A percentile compares a stretch with the other conserved stretches of the same genome.
Evolutionary conservation across 1,140 invertebrate genomes (phyloP).

Genomic region (Drosophila guanche): DNA sequence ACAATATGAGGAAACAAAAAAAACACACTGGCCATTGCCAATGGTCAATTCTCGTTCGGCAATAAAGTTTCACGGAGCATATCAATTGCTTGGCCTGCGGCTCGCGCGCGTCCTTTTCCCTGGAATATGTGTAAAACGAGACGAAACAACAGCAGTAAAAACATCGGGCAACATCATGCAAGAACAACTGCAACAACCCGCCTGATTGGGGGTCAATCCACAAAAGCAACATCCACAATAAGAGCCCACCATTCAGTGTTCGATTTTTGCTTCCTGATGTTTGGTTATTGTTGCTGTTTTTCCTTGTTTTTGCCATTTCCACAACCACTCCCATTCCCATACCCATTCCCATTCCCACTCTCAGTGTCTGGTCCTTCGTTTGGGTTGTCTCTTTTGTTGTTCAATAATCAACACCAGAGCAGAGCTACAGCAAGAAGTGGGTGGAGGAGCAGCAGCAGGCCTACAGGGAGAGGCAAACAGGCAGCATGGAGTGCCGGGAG

Average conservation of each 20-base stretch:
- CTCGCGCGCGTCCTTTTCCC: conserved; percentile 14
- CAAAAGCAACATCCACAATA: conserved; percentile 48
- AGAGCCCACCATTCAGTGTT: conserved; percentile 20
- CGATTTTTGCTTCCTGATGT: conserved; percentile 37
- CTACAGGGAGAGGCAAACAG: too few species aligned
- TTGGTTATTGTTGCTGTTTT: conserved; percentile 17
- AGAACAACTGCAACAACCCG: conserved; percentile 31
- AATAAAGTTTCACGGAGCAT: conserved; percentile 71
- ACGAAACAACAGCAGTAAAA: conserved; percentile 53
- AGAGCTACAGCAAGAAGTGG: not conserved
- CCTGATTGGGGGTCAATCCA: conserved; percentile 68
- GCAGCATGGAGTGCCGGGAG: too few species aligned
- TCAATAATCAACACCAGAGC: conserved; percentile 53
- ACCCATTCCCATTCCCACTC: conserved; percentile 5
- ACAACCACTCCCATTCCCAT: not conserved
- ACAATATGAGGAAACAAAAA: too few species aligned
- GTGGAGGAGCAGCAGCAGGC: too few species aligned
- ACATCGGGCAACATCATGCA: conserved; percentile 36
- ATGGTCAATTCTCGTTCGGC: conserved; percentile 25
- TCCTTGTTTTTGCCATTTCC: conserved; percentile 23
- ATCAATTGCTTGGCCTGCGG: conserved; percentile 60
- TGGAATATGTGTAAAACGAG: conserved; percentile 62
- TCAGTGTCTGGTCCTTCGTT: conserved; percentile 7
- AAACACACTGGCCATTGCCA: not conserved
- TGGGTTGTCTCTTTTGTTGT: conserved; percentile 51